phyloP scores from a whole-genome alignment of 2,888 invertebrate genomes.

The Tricholauxania praeusta region DNA sequence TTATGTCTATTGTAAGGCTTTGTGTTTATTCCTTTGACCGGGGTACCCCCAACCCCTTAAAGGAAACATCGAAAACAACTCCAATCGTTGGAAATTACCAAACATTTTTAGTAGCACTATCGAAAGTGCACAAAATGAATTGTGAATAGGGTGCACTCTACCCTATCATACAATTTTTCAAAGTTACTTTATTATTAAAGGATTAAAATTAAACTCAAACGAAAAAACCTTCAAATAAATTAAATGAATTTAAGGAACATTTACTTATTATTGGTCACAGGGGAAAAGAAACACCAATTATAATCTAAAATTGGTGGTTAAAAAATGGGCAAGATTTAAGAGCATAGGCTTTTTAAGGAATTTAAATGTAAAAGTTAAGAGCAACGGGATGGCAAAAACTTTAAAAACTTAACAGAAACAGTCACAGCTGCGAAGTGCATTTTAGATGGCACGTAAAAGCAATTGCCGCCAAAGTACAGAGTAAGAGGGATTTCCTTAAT shows the following conservation, averaged over 20 bases:
- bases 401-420: too few species aligned
- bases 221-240: background rate
- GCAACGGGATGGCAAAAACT: background rate
- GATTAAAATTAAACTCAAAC: constrained; percentile 53
- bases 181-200: constrained; percentile 57
- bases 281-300: background rate
- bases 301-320: constrained; percentile 1
- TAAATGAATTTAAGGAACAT: background rate
- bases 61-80: too few species aligned
- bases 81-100: too few species aligned
- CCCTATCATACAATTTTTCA: too few species aligned
- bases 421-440: too few species aligned
- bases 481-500: constrained; percentile 3
- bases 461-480: background rate
- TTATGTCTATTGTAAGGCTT: too few species aligned
- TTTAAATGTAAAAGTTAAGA: constrained; percentile 34
- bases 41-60: too few species aligned
- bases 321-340: constrained; percentile 18
- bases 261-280: background rate
- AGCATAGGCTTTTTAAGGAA: constrained; percentile 30
- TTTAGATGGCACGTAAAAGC: background rate
- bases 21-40: too few species aligned
- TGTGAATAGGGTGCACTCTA: too few species aligned
- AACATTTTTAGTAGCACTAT: too few species aligned
- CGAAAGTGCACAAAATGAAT: too few species aligned